phyloP scores from a whole-genome alignment of 1,140 invertebrate genomes.

The Aphelenchoides fujianensis region DNA sequence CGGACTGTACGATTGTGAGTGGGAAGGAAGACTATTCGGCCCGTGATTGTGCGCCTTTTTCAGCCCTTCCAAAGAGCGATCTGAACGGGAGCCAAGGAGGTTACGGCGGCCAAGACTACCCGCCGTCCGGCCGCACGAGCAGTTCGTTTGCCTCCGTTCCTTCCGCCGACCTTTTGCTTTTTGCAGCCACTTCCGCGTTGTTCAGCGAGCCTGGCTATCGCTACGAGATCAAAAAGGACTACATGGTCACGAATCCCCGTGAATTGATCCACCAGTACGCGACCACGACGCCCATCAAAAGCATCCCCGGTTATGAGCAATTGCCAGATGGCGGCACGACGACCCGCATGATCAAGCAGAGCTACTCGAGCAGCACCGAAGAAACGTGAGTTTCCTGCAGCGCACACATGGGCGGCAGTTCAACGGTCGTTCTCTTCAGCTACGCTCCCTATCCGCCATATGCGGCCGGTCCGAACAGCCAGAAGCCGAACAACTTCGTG shows the following conservation, averaged over 20 bases:
- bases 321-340: conserved; percentile 41
- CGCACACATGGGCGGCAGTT: too few species aligned
- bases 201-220: conserved; percentile 50
- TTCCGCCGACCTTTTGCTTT: neutral
- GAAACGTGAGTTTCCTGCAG: conserved; percentile 41
- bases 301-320: conserved; percentile 45
- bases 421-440: conserved; percentile 25
- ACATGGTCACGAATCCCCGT: conserved; percentile 56
- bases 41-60: conserved; percentile 5
- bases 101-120: conserved; percentile 30
- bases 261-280: conserved; percentile 61
- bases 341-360: conserved; percentile 51
- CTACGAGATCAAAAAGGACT: conserved; percentile 56
- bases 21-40: too few species aligned
- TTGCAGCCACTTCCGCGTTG: conserved; percentile 46
- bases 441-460: conserved; percentile 58
- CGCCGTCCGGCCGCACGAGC: conserved; percentile 41
- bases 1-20: conserved; percentile 19
- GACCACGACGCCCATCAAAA: conserved; percentile 52
- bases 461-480: conserved; percentile 26
- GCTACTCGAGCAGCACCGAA: conserved; percentile 48
- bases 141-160: neutral
- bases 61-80: neutral
- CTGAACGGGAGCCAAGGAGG: neutral
- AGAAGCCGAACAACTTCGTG: conserved; percentile 53